Conservation (phyloP, 2,797 vertebrate genomes). For the Karalla daura region DNA sequence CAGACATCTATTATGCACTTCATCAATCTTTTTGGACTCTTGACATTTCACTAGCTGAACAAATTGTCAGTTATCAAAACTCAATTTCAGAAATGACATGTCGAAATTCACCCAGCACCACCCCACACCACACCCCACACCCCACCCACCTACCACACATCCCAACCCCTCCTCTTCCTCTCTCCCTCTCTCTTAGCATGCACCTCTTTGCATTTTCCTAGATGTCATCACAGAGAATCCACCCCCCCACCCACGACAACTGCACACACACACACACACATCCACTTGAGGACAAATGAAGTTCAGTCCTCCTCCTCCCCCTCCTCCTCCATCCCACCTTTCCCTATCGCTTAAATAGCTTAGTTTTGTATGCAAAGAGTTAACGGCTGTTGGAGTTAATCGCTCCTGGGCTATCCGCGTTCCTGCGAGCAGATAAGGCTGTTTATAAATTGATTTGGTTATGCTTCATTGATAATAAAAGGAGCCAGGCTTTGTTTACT, state of each 20-base stretch:
- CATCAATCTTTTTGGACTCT: constrained; percentile 86
- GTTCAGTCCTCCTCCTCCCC: constrained; percentile 53
- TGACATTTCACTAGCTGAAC: constrained; percentile 86
- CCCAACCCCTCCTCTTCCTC: constrained; percentile 39
- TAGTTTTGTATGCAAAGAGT: constrained; percentile 78
- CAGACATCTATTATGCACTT: constrained; percentile 86
- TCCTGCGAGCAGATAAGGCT: constrained; percentile 79
- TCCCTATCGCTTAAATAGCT: constrained; percentile 61
- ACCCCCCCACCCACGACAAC: constrained; percentile 20
- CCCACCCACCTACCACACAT: background rate
- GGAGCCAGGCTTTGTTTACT: constrained; percentile 82
- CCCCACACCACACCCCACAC: background rate
- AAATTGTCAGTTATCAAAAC: constrained; percentile 89
- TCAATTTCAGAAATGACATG: constrained; percentile 88
- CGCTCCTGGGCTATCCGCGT: constrained; percentile 63
- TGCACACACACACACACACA: constrained; percentile 4
- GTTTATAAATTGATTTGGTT: constrained; percentile 86
- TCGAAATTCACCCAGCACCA: constrained; percentile 74
- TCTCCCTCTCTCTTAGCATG: constrained; percentile 24
- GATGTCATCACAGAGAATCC: constrained; percentile 27
- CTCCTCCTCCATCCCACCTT: constrained; percentile 18
- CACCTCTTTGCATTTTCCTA: constrained; percentile 54
- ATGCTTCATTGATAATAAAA: constrained; percentile 84
- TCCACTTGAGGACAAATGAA: constrained; percentile 76
- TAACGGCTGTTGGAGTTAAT: constrained; percentile 75